A percentile compares a stretch with the other conserved stretches of the same genome.
These are phyloP conservation scores for Amblyjoppa proteus DNA, from an alignment of 2,888 invertebrate genomes.

Conservation along the genomic window DNA sequence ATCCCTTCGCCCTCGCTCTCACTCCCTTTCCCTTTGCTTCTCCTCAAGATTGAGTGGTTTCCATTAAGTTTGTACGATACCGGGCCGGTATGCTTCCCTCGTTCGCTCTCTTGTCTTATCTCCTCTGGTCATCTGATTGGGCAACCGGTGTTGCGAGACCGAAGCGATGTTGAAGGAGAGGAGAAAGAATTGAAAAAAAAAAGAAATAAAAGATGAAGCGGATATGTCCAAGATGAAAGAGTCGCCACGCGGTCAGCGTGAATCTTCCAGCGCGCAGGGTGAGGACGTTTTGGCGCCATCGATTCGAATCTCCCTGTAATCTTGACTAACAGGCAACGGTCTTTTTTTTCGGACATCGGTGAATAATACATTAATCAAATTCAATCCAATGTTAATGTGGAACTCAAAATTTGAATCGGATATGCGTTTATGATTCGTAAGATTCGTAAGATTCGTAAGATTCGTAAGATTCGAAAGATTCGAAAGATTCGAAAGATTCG, in stretches of 20 bases:
- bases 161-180: neutral
- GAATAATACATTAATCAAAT: neutral
- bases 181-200: neutral
- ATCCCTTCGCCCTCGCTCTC: neutral
- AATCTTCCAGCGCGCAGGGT: slow-evolving; percentile 45
- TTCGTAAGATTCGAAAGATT: too few species aligned
- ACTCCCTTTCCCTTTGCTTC: slow-evolving; percentile 38
- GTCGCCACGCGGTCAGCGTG: slow-evolving; percentile 42
- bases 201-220: neutral
- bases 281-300: slow-evolving; percentile 27
- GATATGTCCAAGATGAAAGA: neutral
- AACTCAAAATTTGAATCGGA: too few species aligned
- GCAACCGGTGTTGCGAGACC: slow-evolving; percentile 46
- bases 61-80: slow-evolving; percentile 70
- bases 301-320: neutral
- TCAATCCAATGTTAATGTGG: neutral
- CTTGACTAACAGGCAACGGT: neutral
- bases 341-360: neutral
- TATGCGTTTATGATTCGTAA: too few species aligned
- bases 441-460: too few species aligned
- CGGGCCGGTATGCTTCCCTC: slow-evolving; percentile 39
- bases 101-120: slow-evolving; percentile 56
- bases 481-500: too few species aligned
- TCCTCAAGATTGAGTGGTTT: slow-evolving; percentile 74
- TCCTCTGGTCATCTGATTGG: slow-evolving; percentile 61